Percentiles rank a stretch among this genome's conserved stretches.
Conservation (phyloP, 2,888 invertebrate genomes). For the Creontiades dilutus region DNA sequence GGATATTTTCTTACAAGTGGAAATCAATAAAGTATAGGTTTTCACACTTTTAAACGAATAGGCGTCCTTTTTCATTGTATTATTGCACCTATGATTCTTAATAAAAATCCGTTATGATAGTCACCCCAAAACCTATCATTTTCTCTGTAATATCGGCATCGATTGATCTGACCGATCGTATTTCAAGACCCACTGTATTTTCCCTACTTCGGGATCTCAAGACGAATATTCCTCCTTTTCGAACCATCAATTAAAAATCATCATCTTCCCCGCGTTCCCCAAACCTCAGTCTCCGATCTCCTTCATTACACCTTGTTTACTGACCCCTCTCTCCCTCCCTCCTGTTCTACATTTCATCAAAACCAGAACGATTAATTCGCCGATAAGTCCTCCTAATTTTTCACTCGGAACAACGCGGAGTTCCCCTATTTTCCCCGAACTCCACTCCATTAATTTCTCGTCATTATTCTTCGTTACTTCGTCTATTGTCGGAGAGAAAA, state of each 20-base stretch:
- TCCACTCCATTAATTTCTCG: constrained; percentile 9
- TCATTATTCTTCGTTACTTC: constrained; percentile 41
- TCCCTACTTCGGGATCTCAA: neutral
- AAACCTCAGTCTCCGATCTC: neutral
- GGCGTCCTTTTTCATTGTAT: no score
- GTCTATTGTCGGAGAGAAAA: neutral
- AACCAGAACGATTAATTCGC: constrained; percentile 34
- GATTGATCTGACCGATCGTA: neutral
- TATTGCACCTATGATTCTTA: neutral
- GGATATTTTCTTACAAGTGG: no score
- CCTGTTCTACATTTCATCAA: constrained; percentile 9
- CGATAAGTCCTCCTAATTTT: constrained; percentile 47
- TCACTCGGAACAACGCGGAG: constrained; percentile 20
- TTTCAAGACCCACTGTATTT: neutral
- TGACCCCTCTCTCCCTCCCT: neutral
- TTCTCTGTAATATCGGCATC: neutral
- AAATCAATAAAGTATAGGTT: no score
- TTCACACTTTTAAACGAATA: no score
- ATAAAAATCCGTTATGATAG: neutral
- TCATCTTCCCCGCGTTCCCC: constrained; percentile 3
- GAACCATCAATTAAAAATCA: constrained; percentile 21
- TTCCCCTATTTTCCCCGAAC: neutral
- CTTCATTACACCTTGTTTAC: constrained; percentile 4
- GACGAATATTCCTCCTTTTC: neutral
- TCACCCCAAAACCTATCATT: neutral